Percentiles rank a stretch among this genome's conserved stretches.
phyloP scores from a whole-genome alignment of 2,797 vertebrate genomes.

The Anguilla anguilla region DNA sequence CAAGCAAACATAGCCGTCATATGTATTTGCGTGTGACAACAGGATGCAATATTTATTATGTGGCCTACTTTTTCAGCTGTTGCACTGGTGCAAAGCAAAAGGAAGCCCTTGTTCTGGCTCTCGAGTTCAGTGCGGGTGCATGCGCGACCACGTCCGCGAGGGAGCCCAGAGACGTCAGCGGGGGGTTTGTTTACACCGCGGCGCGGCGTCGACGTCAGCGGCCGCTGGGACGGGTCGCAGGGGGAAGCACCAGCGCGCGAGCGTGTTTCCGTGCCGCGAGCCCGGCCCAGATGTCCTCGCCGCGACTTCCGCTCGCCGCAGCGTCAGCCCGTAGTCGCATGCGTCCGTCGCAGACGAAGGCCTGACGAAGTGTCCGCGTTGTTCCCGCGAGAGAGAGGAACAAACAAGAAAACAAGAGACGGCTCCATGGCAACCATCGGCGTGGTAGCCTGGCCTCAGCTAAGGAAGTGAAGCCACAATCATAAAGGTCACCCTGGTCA shows the following conservation, averaged over 20 bases:
- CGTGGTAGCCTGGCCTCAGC: conserved; percentile 47
- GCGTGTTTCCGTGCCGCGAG: conserved; percentile 38
- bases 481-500: conserved; percentile 19
- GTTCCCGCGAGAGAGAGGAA: conserved; percentile 62
- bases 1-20: neutral
- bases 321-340: neutral
- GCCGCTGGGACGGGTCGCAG: conserved; percentile 42
- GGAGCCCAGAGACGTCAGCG: conserved; percentile 47
- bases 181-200: conserved; percentile 62
- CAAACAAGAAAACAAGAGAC: conserved; percentile 58
- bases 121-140: neutral
- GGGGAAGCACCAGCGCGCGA: conserved; percentile 64
- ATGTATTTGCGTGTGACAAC: neutral
- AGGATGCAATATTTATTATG: neutral
- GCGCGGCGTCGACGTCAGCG: conserved; percentile 31
- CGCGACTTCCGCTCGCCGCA: neutral
- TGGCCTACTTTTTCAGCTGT: neutral
- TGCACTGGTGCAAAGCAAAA: neutral
- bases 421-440: conserved; percentile 59
- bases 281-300: conserved; percentile 60
- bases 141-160: neutral
- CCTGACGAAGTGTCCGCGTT: conserved; percentile 42
- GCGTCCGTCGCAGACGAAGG: conserved; percentile 30
- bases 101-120: neutral
- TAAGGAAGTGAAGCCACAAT: conserved; percentile 49